Evolutionary conservation across 2,113 vertebrate genomes (phyloP), one percentile per base, ranked within the genome.

Genomic region (Synodontis membranacea): DNA sequence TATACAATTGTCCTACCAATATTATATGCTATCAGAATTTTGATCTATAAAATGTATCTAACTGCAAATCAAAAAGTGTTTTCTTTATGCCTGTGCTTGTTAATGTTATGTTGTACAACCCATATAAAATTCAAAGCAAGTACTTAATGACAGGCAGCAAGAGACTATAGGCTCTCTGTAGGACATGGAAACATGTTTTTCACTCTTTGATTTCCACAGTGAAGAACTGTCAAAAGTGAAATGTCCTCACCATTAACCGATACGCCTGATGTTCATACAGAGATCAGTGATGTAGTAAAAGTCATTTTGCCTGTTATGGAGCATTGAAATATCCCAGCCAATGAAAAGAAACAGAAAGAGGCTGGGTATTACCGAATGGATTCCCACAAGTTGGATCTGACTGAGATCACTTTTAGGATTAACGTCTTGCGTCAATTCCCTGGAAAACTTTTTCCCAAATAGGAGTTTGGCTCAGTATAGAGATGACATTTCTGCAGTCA

Each of bases 261-360:
- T 70, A 42, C 23, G 54, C 4, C 8, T 58, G 5, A 31, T 31
- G 60, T 84, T 85, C 64, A 62, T 64, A 72, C 52, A n/a, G 48
- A 70, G 28, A 60, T 37, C 83, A 81, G 79, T 74, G 52, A 19
- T 48, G 56, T 56, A 66, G 37, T 66, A 25, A 19, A 86, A 72
- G 80, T 72, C 62, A 46, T 80, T 88, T 52, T 64, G 68, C 80
- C 75, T 78, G 64, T 54, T 28, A 81, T 74, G 76, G 74, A 80
- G 70, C 78, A 88, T 66, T 83, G 80, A 90, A 84, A 84, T 58
- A 84, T 85, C 70, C 72, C 56, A 58, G 34, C 85, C 74, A 84
- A 76, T 79, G 64, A 85, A 81, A 89, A 84, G 86, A 87, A 88
- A 87, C 68, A 42, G 66, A 87, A 87, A 82, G 80, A 64, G 82